phyloP scores from a whole-genome alignment of 2,797 vertebrate genomes.

The Anas bahamensis region DNA sequence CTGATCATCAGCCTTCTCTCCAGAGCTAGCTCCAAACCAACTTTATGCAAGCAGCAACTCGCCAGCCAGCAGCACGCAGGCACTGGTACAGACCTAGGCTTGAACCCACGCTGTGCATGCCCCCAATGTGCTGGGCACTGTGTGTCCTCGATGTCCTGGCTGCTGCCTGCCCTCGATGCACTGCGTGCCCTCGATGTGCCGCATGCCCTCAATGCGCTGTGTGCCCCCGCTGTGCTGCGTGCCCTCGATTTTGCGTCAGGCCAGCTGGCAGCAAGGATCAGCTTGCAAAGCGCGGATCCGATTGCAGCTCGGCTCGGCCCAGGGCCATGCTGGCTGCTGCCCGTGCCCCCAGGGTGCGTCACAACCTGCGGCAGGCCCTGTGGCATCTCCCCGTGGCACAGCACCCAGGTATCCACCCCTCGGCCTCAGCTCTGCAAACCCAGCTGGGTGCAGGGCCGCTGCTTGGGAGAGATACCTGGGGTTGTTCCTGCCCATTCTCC shows the following conservation, averaged over 20 bases:
- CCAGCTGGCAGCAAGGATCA: background rate
- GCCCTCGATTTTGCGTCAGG: background rate
- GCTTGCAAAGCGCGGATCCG: background rate
- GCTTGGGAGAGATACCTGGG: no score
- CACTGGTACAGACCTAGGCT: rapidly evolving
- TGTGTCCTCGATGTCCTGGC: no score
- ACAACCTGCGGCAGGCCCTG: no score
- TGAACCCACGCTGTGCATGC: background rate
- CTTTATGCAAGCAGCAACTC: background rate
- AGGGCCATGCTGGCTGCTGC: no score
- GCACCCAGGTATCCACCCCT: no score
- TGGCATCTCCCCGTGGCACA: no score
- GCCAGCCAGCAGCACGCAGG: background rate
- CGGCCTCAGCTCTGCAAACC: no score
- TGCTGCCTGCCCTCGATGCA: no score
- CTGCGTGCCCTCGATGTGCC: no score
- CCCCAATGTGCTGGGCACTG: background rate
- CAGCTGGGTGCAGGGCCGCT: no score
- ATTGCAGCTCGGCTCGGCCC: background rate
- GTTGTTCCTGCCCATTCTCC: background rate
- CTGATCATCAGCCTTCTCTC: background rate
- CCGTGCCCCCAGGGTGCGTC: no score
- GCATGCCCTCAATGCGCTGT: background rate
- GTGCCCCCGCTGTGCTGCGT: background rate
- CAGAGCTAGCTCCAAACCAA: background rate